Conservation (phyloP, 2,113 vertebrate species). For the Daboia siamensis region DNA sequence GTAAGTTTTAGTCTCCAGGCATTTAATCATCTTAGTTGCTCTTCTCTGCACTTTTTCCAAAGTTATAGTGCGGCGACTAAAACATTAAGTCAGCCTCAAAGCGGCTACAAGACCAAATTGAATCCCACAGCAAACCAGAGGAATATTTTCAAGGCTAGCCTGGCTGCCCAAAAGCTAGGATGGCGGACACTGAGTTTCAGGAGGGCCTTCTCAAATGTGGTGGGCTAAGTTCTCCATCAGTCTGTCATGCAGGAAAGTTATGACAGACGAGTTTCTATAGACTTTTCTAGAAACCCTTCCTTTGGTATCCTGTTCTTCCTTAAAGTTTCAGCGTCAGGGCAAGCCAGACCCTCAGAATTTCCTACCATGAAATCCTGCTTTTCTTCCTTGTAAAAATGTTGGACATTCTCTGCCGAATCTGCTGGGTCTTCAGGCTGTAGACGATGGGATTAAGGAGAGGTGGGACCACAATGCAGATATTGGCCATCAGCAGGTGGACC, state of each 20-base stretch:
- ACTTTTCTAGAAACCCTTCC: background rate
- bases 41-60: background rate
- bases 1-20: background rate
- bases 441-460: slow-evolving; percentile 41
- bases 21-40: background rate
- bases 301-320: background rate
- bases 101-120: background rate
- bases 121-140: background rate
- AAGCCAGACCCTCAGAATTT: background rate
- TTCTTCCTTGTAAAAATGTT: background rate
- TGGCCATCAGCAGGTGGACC: slow-evolving; percentile 26
- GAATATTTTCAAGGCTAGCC: background rate
- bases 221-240: background rate
- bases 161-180: background rate
- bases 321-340: background rate
- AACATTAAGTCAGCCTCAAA: background rate
- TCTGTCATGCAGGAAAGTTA: background rate
- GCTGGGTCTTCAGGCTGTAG: slow-evolving; percentile 34
- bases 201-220: background rate
- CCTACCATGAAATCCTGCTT: background rate
- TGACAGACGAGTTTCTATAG: background rate
- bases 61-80: background rate
- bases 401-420: slow-evolving; percentile 28
- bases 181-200: too few relatives aligned
- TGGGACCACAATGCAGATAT: slow-evolving; percentile 29